These are phyloP conservation scores for Diloba caeruleocephala DNA, from an alignment of 2,888 invertebrate species.

Conservation along the genomic window DNA sequence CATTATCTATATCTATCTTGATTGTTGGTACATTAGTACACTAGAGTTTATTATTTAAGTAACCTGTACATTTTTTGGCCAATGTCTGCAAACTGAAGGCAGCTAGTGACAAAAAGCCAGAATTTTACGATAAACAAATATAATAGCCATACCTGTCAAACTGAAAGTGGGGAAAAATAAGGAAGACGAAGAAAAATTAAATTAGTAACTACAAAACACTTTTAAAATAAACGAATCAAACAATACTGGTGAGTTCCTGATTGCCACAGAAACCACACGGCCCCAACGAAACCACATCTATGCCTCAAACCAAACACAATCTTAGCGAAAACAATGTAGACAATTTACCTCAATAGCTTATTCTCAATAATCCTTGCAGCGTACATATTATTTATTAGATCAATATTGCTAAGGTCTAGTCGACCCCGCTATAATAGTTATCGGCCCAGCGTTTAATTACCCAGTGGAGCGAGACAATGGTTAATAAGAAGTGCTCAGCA, in stretches of 20 bases:
- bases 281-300: background rate
- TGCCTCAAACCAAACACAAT: slow-evolving; percentile 15
- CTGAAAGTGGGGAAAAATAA: too few species aligned
- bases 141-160: too few species aligned
- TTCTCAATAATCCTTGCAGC: slow-evolving; percentile 76
- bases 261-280: background rate
- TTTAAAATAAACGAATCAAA: background rate
- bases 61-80: too few species aligned
- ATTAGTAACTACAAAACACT: too few species aligned
- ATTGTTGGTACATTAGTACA: too few species aligned
- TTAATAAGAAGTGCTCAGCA: slow-evolving; percentile 86
- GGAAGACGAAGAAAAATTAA: too few species aligned
- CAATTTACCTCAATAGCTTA: slow-evolving; percentile 71
- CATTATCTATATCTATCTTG: too few species aligned
- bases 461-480: slow-evolving; percentile 82
- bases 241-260: background rate
- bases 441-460: slow-evolving; percentile 83
- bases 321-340: slow-evolving; percentile 50
- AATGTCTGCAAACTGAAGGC: too few species aligned
- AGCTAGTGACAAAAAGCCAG: too few species aligned
- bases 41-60: too few species aligned
- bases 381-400: slow-evolving; percentile 84
- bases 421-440: slow-evolving; percentile 79
- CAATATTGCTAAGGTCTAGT: slow-evolving; percentile 83
- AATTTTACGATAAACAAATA: too few species aligned